Conservation (phyloP, 2,888 invertebrate genomes). For the Auanema sp. region DNA sequence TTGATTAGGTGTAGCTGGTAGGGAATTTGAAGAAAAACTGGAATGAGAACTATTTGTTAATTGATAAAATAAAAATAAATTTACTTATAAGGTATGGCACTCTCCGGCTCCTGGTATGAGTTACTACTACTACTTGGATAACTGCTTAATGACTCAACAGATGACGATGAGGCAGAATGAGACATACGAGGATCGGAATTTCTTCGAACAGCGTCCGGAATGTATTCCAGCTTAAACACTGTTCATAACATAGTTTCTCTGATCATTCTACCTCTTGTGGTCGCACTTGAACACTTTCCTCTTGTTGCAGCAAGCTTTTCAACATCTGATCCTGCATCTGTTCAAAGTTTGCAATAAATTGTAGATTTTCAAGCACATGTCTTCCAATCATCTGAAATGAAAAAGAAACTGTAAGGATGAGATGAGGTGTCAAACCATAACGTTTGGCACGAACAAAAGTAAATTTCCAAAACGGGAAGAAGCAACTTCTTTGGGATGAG, state of each 20-base stretch:
- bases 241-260: too few relatives aligned
- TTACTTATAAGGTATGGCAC: constrained; percentile 19
- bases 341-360: constrained; percentile 58
- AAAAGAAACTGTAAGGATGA: neutral
- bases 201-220: constrained; percentile 10
- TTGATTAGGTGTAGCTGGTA: constrained; percentile 38
- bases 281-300: constrained; percentile 1
- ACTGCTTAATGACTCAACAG: constrained; percentile 32
- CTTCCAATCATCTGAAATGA: constrained; percentile 53
- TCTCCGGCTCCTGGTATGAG: constrained; percentile 24
- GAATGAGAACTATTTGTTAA: constrained; percentile 3
- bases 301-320: constrained; percentile 50
- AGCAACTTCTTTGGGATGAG: constrained; percentile 63
- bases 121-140: constrained; percentile 26
- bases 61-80: neutral
- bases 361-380: constrained; percentile 58
- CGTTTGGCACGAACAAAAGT: constrained; percentile 57
- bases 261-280: neutral
- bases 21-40: constrained; percentile 47
- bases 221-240: constrained; percentile 3
- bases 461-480: constrained; percentile 61
- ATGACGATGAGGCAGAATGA: constrained; percentile 35
- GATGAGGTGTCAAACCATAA: constrained; percentile 41
- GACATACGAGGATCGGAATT: constrained; percentile 40
- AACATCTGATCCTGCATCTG: constrained; percentile 54